A percentile compares a stretch with the other conserved stretches of the same genome.
phyloP scores from a whole-genome alignment of 2,888 invertebrate genomes.

The Leuctra nigra region DNA sequence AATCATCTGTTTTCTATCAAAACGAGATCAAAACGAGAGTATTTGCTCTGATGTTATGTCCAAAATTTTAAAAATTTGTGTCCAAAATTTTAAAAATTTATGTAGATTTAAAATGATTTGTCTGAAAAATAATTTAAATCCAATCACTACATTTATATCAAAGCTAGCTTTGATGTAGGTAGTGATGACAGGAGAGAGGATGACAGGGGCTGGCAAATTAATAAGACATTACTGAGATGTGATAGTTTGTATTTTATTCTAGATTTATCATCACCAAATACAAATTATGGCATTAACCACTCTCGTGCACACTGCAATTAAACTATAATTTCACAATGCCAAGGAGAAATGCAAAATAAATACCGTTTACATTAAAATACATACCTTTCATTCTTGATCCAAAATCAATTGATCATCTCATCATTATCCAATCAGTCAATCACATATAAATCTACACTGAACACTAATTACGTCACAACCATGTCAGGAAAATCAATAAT shows the following conservation, averaged over 20 bases:
- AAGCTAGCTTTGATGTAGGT: too few relatives aligned
- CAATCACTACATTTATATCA: too few relatives aligned
- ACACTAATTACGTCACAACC: conserved; percentile 18
- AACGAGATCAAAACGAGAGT: too few relatives aligned
- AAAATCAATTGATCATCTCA: not conserved
- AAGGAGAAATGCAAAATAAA: not conserved
- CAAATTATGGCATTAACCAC: conserved; percentile 6
- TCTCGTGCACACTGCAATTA: conserved; percentile 7
- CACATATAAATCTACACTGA: conserved; percentile 5
- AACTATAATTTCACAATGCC: not conserved
- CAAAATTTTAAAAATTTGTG: too few relatives aligned
- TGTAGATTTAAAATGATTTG: too few relatives aligned
- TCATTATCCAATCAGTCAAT: conserved; percentile 1
- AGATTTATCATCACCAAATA: conserved; percentile 6
- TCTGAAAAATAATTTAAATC: too few relatives aligned
- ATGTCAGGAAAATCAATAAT: conserved; percentile 16
- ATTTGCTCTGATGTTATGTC: too few relatives aligned
- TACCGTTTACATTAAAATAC: not conserved
- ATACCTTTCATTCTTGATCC: not conserved
- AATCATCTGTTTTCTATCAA: too few relatives aligned
- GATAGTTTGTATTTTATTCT: conserved; percentile 1
- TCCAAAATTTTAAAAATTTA: too few relatives aligned
- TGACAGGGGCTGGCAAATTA: too few relatives aligned
- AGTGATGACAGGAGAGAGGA: too few relatives aligned
- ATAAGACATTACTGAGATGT: too few relatives aligned